Percentiles rank a stretch among this genome's conserved stretches.
Evolutionary conservation across 2,113 vertebrate genomes (phyloP).

Genomic region (Cephalophus harveyi): DNA sequence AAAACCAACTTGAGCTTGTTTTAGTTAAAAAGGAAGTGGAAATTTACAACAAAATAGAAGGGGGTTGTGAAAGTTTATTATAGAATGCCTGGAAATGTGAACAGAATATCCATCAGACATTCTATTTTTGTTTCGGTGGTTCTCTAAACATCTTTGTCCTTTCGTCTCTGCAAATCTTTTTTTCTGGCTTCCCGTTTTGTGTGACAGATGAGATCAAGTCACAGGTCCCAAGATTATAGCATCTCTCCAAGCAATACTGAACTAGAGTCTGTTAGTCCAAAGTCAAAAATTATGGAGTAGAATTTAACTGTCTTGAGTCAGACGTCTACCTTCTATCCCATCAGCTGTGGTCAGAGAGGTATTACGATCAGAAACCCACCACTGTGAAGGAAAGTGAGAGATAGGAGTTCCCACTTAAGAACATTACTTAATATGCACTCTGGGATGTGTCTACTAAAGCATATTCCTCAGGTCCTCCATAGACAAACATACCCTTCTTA

Average conservation of each 20-base stretch:
- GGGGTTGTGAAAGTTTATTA: not conserved
- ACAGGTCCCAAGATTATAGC: not conserved
- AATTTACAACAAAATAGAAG: not conserved
- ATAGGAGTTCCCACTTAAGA: not conserved
- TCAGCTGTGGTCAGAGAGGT: not conserved
- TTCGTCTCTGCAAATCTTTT: not conserved
- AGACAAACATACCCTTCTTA: not conserved
- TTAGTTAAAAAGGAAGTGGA: not conserved
- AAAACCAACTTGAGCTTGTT: not conserved
- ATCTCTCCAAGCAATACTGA: not conserved
- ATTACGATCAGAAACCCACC: not conserved
- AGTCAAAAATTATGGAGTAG: not conserved
- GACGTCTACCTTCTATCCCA: not conserved
- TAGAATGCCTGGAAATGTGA: not conserved
- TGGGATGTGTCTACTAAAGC: not conserved
- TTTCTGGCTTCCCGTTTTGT: not conserved
- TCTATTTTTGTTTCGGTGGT: not conserved
- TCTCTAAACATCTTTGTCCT: not conserved
- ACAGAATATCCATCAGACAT: not conserved
- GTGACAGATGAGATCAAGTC: not conserved
- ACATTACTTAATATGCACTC: not conserved
- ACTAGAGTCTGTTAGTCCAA: not conserved
- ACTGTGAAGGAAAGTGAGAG: not conserved
- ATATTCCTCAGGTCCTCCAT: not conserved
- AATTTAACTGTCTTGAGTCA: not conserved